Base-by-base conservation (phyloP, 2,113 vertebrate genomes). In the Sapajus apella region DNA sequence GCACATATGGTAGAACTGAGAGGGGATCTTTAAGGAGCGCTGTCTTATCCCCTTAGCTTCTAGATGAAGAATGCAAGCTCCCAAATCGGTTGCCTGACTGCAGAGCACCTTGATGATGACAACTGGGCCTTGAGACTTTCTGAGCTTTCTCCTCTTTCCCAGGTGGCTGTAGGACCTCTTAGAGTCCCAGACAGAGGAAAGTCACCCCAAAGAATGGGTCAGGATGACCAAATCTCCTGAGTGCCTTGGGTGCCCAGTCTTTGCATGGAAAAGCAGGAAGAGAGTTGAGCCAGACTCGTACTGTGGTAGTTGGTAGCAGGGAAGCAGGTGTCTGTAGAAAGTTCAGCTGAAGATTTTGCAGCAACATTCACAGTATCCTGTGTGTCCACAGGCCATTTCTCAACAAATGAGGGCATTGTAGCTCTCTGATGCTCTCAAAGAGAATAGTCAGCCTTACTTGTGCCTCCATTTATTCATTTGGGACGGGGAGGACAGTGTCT, bases 261-360 rank as follows among this genome's bases (percentile, higher is more conserved):
- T 45, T 18, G 13, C 30, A 3, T 18, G 11, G 81, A 5, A 37
- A 43, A 80, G n/a, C 6, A 35, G 64, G 40, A 18, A 61, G 43
- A n/a, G 17, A 3, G 4, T 2, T 12, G 18, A 47, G 32, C 20
- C 4, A 13, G 52, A 0, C 2, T 1, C 4, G n/a, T 11, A 0
- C 2, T 0, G 9, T 2, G 27, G 16, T 35, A 16, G 64, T 16
- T 68, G 12, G 16, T 2, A 3, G 13, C 6, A 14, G 21, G 11
- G 56, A 7, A 7, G 23, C 3, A 23, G 2, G 11, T 45, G 32
- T 45, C 35, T 9, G 23, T 17, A 64, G 66, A 9, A 21, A 37
- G 25, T 3, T 3, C 30, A 32, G 27, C 13, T 13, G 2, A 27
- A 32, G 32, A 3, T 1, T 18, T 23, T 47, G 17, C 3, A 43